Evolutionary conservation across 2,113 vertebrate species (phyloP), one percentile per base, ranked within the genome.

Genomic region (Scatophagus argus): DNA sequence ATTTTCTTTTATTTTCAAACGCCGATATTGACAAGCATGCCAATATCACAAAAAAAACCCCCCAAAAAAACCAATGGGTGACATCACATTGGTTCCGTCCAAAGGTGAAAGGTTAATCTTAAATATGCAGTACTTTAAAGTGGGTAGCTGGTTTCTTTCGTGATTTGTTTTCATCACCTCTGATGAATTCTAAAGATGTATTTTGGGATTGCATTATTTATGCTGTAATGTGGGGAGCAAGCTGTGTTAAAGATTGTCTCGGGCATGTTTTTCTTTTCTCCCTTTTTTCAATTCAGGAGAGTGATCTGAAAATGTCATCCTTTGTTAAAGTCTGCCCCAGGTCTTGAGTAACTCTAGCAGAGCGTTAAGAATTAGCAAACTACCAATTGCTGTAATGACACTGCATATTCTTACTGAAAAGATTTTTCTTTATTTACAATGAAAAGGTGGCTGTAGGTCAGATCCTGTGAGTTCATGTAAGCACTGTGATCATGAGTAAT

Each of bases 281-380:
- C 66, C 31, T 19, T 77, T 77, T 79, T 85, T 87, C 84, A 74
- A 87, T 90, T 88, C 84, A 87, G 74, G 74, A 88, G 82, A 83
- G 84, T 85, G 91, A 93, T 91, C 90, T 92, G 86, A 91, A 92
- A 93, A 94, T 90, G 88, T 93, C 87, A 89, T 79, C 77, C 66
- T 83, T 77, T 82, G 83, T 92, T 88, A 87, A 69, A 86, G 83
- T 92, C 88, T 86, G 82, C 81, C 87, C 27, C 25, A 39, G 87
- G 88, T 89, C 84, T 82, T 82, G 62, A 79, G 77, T 77, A 87
- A 87, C 77, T 88, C 86, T 76, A 86, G 74, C 32, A n/a, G 58
- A 90, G 86, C 87, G 71, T 91, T 87, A 91, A 85, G 84, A 91
- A 91, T 89, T 84, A 92, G 75, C 81, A 89, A 89, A 82, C 76